These are phyloP conservation scores for Hylia prasina DNA, from an alignment of 2,113 vertebrate species.

Conservation along the genomic window DNA sequence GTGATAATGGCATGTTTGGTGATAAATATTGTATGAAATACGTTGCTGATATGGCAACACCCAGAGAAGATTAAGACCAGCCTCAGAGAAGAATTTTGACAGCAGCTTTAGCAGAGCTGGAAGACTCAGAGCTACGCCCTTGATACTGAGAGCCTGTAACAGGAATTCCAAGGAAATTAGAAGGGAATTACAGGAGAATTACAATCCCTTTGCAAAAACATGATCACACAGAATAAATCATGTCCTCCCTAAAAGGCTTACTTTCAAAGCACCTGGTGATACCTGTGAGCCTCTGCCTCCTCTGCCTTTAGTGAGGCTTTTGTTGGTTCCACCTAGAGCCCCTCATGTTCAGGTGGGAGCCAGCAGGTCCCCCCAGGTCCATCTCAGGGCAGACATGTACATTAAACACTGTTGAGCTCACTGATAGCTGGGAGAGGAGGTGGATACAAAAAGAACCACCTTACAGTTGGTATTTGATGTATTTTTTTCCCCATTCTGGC, in stretches of 20 bases:
- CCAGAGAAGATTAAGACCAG: not conserved
- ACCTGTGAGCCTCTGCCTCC: not conserved
- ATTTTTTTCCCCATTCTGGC: not conserved
- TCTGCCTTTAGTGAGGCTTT: not conserved
- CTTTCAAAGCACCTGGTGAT: not conserved
- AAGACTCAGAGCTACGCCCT: not conserved
- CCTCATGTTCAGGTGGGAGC: not conserved
- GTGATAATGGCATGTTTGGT: not conserved
- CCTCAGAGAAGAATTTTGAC: not conserved
- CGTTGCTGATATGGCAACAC: not conserved
- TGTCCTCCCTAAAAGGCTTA: not conserved
- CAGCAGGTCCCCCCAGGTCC: not conserved
- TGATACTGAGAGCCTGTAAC: not conserved
- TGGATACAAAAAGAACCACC: not conserved
- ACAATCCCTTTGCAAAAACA: not conserved
- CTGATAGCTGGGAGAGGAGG: not conserved
- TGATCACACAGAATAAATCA: not conserved
- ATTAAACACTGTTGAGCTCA: not conserved
- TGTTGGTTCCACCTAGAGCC: not conserved
- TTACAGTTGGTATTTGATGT: not conserved
- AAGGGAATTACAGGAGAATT: not conserved
- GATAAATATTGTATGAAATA: not conserved
- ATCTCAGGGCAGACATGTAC: not conserved
- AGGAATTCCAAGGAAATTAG: not conserved
- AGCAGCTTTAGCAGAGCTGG: not conserved